Conservation (phyloP, 2,888 invertebrate genomes). For the Cephus pulcher region DNA sequence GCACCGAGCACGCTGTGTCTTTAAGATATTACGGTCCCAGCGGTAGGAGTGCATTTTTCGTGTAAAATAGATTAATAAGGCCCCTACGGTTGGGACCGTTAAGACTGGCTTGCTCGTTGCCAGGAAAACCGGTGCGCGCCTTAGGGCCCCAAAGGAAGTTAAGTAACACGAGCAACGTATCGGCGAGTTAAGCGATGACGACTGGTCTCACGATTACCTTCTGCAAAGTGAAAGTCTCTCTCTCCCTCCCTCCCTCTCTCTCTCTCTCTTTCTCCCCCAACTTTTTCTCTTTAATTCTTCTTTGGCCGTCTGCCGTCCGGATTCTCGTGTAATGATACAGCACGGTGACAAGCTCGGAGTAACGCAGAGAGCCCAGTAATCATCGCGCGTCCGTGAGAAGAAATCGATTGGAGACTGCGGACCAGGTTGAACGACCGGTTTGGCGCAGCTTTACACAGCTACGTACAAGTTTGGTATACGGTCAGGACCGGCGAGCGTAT, state of each 20-base stretch:
- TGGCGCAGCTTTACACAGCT: background rate
- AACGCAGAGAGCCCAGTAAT: background rate
- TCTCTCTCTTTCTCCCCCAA: conserved; percentile 26
- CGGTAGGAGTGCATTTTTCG: background rate
- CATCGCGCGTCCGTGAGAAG: background rate
- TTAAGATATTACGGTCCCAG: background rate
- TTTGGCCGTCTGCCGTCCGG: background rate
- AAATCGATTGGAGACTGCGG: background rate
- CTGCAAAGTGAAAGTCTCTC: conserved; percentile 55
- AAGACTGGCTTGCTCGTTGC: background rate
- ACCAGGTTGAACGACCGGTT: background rate
- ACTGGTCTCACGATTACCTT: conserved; percentile 49
- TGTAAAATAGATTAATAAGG: background rate
- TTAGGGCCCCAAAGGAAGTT: conserved; percentile 45
- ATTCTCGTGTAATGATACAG: background rate
- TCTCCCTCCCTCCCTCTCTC: background rate
- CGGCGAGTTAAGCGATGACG: conserved; percentile 48
- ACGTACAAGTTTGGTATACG: conserved; percentile 4
- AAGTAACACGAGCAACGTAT: conserved; percentile 45
- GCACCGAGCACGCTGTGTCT: background rate
- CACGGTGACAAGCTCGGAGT: background rate
- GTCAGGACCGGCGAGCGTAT: background rate
- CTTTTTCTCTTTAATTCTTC: background rate
- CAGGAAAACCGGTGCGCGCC: conserved; percentile 25
- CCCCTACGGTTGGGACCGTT: background rate